Conservation (phyloP, 2,113 vertebrate species). For the Calyptommatus sinebrachiatus region DNA sequence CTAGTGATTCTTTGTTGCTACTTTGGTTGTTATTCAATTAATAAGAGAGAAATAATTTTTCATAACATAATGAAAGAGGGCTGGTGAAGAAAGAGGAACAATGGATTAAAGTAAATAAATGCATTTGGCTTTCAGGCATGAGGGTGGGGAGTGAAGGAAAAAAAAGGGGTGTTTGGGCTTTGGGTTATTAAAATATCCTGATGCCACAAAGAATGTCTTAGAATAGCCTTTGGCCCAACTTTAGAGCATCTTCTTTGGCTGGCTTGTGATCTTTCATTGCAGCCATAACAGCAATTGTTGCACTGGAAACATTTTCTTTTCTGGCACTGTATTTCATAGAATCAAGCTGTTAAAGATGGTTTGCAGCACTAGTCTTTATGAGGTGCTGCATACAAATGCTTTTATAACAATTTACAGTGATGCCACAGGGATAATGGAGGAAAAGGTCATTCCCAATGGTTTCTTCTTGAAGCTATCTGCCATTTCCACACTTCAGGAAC, state of each 20-base stretch:
- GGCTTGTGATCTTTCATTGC: background rate
- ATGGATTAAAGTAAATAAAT: background rate
- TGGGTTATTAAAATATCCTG: background rate
- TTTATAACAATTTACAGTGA: background rate
- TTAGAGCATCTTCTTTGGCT: background rate
- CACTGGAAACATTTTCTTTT: background rate
- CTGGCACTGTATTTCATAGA: constrained; percentile 15
- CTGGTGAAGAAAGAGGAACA: background rate
- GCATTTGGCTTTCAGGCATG: background rate
- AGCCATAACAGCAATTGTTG: background rate
- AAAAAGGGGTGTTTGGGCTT: background rate
- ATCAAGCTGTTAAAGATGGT: background rate
- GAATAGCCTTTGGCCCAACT: background rate
- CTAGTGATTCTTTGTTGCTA: background rate
- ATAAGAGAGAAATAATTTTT: background rate
- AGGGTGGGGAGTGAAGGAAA: background rate
- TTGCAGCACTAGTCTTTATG: background rate
- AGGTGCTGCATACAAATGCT: background rate
- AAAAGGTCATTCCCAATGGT: background rate
- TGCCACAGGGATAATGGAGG: background rate
- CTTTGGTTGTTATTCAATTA: background rate
- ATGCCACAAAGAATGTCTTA: background rate
- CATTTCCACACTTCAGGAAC: background rate
- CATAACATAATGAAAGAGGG: background rate
- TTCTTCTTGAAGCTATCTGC: background rate